Base-by-base conservation (phyloP, 2,797 vertebrate genomes). In the Sebastes alutus region DNA sequence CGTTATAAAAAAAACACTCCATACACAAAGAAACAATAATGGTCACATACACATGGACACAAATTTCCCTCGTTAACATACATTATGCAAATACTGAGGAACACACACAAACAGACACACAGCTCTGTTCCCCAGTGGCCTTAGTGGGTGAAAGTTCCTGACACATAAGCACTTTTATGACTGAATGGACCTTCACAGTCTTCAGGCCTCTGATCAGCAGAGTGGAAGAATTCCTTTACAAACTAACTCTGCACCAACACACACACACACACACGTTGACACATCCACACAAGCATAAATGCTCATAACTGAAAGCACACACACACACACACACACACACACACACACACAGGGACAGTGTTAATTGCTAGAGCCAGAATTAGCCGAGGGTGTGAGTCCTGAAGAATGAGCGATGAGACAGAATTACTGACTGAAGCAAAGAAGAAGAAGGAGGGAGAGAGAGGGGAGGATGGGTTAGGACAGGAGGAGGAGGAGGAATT, bases 141-240 rank as follows among this genome's bases (percentile, higher is more conserved):
- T 80, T 68, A 80, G 49, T 85, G 29, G 76, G 83, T 79, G 75
- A 89, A 81, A 71, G 78, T 88, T 84, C 69, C 80, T 82, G 74
- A 89, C 68, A 77, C 76, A 83, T 75, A 88, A 82, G 80, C 87
- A 87, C 81, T 87, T 91, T 89, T 81, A 82, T 88, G 74, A 87
- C 68, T 86, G 84, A 89, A 22, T 77, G 72, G 79, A 85, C 56
- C 56, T 16, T 80, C 81, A 65, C 65, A 80, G 72, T 52, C 75
- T 18, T 49, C 46, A 82, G 60, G 81, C 82, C 13, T 85, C 76
- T 89, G 90, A 87, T 92, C 87, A 89, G 65, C 82, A 85, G 83
- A 82, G 87, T 77, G 83, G 81, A 92, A 90, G 49, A 86, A 87
- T 82, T 61, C 52, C 64, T 74, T 75, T 85, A 84, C 59, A 81